These are phyloP conservation scores for Drosophila yakuba DNA, from an alignment of 1,140 invertebrate genomes.

Conservation along the genomic window DNA sequence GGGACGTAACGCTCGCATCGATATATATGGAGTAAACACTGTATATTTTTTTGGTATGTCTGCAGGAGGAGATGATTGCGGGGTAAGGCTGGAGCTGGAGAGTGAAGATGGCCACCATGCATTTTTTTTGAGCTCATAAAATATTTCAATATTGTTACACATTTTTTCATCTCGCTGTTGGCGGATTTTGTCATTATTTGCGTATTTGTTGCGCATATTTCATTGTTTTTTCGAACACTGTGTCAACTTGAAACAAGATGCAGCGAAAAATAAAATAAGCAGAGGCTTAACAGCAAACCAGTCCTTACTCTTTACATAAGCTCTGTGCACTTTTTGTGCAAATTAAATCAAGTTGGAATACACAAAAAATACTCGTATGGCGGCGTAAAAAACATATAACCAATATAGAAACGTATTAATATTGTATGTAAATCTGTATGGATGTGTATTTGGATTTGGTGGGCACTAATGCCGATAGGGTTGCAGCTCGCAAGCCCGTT, in stretches of 20 bases:
- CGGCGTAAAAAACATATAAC: slow-evolving; percentile 11
- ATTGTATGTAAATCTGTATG: slow-evolving; percentile 32
- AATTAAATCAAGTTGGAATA: slow-evolving; percentile 57
- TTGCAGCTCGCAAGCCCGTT: slow-evolving; percentile 8
- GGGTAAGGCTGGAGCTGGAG: background rate
- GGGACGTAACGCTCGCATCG: slow-evolving; percentile 60
- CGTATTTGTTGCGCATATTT: slow-evolving; percentile 50
- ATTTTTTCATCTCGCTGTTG: slow-evolving; percentile 49
- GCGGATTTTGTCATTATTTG: slow-evolving; percentile 68
- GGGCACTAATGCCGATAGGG: slow-evolving; percentile 39
- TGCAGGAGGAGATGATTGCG: slow-evolving; percentile 22
- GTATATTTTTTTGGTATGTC: slow-evolving; percentile 6
- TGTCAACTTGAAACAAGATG: slow-evolving; percentile 49
- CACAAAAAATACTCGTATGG: background rate
- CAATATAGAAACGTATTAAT: slow-evolving; percentile 39
- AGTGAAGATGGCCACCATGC: background rate
- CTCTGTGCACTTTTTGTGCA: slow-evolving; percentile 14
- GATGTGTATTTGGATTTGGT: slow-evolving; percentile 8
- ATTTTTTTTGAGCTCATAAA: slow-evolving; percentile 59
- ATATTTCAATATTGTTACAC: slow-evolving; percentile 77
- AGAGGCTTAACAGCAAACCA: slow-evolving; percentile 18
- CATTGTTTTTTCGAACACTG: slow-evolving; percentile 31
- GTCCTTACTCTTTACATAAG: slow-evolving; percentile 5
- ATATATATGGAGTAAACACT: background rate
- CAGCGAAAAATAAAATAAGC: slow-evolving; percentile 34